These are phyloP conservation scores for Crocidura indochinensis DNA, from an alignment of 2,797 vertebrate species.

Conservation along the genomic window DNA sequence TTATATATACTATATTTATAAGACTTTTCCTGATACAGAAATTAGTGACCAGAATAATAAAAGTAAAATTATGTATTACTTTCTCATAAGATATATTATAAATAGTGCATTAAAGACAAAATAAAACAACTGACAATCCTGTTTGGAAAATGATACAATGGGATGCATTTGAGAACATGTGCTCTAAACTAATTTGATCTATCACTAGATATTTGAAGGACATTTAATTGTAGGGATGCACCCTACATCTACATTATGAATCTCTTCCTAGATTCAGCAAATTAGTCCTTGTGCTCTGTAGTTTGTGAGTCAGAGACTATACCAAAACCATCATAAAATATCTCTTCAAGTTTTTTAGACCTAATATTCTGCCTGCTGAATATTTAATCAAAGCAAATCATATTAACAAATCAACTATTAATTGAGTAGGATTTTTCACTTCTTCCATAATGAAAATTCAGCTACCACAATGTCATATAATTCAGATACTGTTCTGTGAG, in stretches of 20 bases:
- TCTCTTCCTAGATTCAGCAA: neutral
- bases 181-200: neutral
- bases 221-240: fast-evolving
- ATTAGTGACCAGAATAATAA: neutral
- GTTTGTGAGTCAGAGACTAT: neutral
- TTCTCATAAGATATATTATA: neutral
- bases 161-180: neutral
- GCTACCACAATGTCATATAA: neutral
- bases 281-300: fast-evolving
- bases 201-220: neutral
- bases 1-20: neutral
- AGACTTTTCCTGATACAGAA: neutral
- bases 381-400: neutral
- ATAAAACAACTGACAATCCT: neutral
- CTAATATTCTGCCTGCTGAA: neutral
- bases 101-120: neutral
- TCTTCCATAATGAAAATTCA: neutral
- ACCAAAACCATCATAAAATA: neutral
- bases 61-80: neutral
- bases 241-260: neutral
- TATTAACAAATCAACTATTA: neutral
- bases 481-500: neutral
- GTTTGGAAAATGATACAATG: neutral
- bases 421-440: fast-evolving
- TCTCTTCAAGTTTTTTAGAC: neutral